Evolutionary conservation across 2,888 invertebrate species (phyloP), one percentile per base, ranked within the genome.

Genomic region (Drosophila nr. perissopoda): DNA sequence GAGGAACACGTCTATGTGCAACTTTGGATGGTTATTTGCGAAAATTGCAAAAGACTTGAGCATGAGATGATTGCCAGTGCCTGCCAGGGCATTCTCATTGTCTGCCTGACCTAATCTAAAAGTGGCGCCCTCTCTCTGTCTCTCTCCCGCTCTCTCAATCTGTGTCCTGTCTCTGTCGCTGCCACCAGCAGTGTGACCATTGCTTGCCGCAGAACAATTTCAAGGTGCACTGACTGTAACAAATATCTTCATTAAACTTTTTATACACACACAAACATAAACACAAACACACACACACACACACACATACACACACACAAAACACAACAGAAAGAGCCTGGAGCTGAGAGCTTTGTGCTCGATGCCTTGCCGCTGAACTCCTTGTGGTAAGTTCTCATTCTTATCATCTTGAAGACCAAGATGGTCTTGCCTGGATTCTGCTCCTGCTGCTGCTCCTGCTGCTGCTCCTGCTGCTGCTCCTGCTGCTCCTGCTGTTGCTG

Each of bases 181-280:
- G 7, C 18, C n/a, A n/a, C 13, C 52, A 49, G 64, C 61, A 71
- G 64, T 65, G 72, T 72, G 71, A 77, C 65, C 61, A 62, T 58
- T 77, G 76, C 67, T 57, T 80, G 78, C 69, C 69, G 69, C 76
- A 76, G 79, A 87, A 82, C 84, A 84, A 77, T 87, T 83, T 83
- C 73, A 85, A 85, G 83, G 88, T 83, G 88, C 88, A 83, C 69
- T 82, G 85, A 82, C 88, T 85, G 85, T 85, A 82, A 85, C 88
- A 82, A 83, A 85, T 85, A 87, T 82, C 83, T 85, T 83, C 78
- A 85, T 85, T 87, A 73, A 83, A 85, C 85, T 85, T 78, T 77
- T 67, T 77, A 69, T 72, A 54, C 68, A 70, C 61, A 76, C 45
- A 57, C 51, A 29, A 2, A 52, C 7, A 40, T 18, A 25, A 21